Conservation (phyloP, 2,113 vertebrate genomes). For the Phodopus roborovskii region DNA sequence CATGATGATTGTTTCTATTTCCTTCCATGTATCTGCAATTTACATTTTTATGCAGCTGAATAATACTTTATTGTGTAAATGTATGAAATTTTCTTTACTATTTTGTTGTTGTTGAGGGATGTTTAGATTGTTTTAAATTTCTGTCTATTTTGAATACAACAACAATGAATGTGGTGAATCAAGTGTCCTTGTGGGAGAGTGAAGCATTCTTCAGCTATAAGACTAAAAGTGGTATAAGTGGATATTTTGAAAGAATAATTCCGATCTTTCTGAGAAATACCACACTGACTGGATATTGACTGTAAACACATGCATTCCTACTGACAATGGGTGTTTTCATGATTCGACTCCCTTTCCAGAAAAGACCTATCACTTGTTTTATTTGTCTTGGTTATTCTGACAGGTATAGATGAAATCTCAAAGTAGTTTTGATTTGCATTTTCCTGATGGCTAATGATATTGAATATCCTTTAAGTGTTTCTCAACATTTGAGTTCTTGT, state of each 20-base stretch:
- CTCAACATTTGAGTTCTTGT: background rate
- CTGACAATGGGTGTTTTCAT: background rate
- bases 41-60: background rate
- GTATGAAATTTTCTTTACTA: background rate
- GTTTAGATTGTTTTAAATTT: background rate
- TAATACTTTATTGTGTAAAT: background rate
- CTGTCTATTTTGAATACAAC: too few species aligned
- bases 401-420: background rate
- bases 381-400: rapidly evolving
- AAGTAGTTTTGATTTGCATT: background rate
- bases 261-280: background rate
- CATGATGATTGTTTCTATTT: background rate
- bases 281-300: background rate
- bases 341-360: background rate
- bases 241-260: background rate
- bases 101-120: background rate
- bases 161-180: background rate
- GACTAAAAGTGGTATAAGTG: background rate
- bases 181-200: background rate
- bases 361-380: background rate
- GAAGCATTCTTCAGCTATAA: background rate
- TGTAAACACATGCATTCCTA: background rate
- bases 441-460: background rate
- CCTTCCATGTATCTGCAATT: background rate
- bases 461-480: background rate